These are phyloP conservation scores for Caenorhabditis sp. DNA, from an alignment of 2,888 invertebrate species.

Conservation along the genomic window DNA sequence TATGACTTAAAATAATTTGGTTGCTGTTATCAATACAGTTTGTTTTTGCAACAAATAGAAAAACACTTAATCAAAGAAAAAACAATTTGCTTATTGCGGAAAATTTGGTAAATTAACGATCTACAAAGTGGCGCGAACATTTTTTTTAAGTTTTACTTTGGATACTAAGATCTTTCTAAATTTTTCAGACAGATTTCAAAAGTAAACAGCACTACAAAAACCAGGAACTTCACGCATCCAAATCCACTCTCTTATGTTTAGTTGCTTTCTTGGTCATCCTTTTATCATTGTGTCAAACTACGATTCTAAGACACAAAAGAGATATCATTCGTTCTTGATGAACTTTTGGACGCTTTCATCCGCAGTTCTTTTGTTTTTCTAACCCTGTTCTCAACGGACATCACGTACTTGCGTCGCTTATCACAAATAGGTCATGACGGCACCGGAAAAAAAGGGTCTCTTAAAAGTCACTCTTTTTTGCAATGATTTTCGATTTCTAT, in stretches of 20 bases:
- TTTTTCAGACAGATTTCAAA: too few relatives aligned
- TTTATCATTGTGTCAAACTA: background rate
- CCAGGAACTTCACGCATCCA: too few relatives aligned
- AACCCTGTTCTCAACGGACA: background rate
- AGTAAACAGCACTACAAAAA: too few relatives aligned
- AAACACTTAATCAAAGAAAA: too few relatives aligned
- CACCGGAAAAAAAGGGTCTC: background rate
- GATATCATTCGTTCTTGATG: background rate
- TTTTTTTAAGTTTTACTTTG: too few relatives aligned
- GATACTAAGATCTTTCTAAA: too few relatives aligned
- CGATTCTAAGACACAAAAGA: background rate
- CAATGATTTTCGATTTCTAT: background rate
- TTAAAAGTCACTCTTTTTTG: background rate
- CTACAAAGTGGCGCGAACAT: too few relatives aligned
- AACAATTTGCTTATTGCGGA: too few relatives aligned
- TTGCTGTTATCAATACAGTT: too few relatives aligned
- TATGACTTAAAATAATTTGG: too few relatives aligned
- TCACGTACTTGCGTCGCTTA: background rate
- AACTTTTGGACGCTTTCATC: background rate
- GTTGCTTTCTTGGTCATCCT: background rate
- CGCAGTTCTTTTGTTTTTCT: background rate
- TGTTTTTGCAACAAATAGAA: too few relatives aligned
- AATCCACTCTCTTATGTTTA: background rate
- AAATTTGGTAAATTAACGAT: too few relatives aligned
- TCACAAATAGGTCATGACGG: background rate